A percentile compares a stretch with the other conserved stretches of the same genome.
These are phyloP conservation scores for Gorsachius magnificus DNA, from an alignment of 2,797 vertebrate species.

Conservation along the genomic window DNA sequence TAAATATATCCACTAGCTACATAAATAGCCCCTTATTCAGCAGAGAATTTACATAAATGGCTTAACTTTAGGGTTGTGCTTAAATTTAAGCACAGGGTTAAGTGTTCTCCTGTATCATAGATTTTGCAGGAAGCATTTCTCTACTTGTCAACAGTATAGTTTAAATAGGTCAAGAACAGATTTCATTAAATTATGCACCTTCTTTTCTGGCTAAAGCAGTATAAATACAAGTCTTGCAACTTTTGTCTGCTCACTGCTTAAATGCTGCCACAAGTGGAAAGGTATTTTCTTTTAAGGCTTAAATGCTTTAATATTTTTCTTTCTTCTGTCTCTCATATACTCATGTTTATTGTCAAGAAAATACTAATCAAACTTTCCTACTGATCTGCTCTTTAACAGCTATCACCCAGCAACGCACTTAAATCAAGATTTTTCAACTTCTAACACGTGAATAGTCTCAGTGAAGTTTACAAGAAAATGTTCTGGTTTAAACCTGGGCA, in stretches of 20 bases:
- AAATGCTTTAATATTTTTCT: not conserved
- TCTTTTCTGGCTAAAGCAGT: not conserved
- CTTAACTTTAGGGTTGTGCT: not conserved
- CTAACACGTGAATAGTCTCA: not conserved
- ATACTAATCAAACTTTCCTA: not conserved
- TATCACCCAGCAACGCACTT: not conserved
- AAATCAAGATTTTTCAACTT: not conserved
- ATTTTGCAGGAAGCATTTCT: not conserved
- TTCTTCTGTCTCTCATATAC: not conserved
- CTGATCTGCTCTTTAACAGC: not conserved
- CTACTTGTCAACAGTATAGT: not conserved
- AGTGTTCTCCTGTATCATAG: not conserved
- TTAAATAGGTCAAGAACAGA: not conserved
- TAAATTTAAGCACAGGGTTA: not conserved
- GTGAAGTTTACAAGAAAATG: not conserved
- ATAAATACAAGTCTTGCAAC: not conserved
- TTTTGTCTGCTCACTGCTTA: not conserved
- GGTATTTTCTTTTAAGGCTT: not conserved
- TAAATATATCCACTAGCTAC: not conserved
- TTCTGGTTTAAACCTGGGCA: not conserved
- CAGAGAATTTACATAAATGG: not conserved
- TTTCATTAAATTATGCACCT: not conserved
- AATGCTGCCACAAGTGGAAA: not conserved
- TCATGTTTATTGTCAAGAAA: not conserved
- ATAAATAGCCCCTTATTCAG: not conserved